Conservation (phyloP, 2,888 invertebrate species). For the Steinernema hermaphroditum region DNA sequence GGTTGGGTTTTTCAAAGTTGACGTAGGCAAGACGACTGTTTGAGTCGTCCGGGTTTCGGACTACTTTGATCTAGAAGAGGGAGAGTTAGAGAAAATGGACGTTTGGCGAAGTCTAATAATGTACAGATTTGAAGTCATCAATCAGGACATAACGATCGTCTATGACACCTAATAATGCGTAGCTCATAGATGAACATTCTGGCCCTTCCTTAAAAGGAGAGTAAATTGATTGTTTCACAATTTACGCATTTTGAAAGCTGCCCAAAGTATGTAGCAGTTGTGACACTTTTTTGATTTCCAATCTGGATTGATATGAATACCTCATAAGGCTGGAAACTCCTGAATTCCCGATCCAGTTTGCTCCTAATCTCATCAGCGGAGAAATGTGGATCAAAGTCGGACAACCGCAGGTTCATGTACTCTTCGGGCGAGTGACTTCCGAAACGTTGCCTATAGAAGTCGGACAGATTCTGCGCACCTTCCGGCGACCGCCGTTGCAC, state of each 20-base stretch:
- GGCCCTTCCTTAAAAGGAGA: too few species aligned
- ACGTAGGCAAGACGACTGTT: conserved; percentile 65
- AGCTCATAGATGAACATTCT: too few species aligned
- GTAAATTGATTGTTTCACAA: too few species aligned
- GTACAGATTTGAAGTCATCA: background rate
- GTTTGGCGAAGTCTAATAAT: background rate
- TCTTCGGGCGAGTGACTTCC: conserved; percentile 66
- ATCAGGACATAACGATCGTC: too few species aligned
- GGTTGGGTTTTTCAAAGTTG: conserved; percentile 60
- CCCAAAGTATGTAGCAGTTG: too few species aligned
- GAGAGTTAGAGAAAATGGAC: background rate
- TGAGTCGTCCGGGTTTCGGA: conserved; percentile 58
- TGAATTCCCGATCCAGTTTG: conserved; percentile 56
- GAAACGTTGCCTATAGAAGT: conserved; percentile 58
- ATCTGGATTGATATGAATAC: conserved; percentile 40
- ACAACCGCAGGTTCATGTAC: conserved; percentile 64
- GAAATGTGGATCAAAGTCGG: conserved; percentile 55
- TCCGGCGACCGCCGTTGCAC: background rate
- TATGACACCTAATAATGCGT: too few species aligned
- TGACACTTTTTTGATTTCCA: too few species aligned
- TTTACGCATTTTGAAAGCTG: too few species aligned
- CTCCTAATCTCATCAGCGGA: conserved; percentile 59
- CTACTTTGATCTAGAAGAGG: conserved; percentile 63
- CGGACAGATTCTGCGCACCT: conserved; percentile 37
- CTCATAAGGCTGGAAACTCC: conserved; percentile 60